phyloP scores from a whole-genome alignment of 2,113 vertebrate genomes.

The Rhagologus leucostigma region DNA sequence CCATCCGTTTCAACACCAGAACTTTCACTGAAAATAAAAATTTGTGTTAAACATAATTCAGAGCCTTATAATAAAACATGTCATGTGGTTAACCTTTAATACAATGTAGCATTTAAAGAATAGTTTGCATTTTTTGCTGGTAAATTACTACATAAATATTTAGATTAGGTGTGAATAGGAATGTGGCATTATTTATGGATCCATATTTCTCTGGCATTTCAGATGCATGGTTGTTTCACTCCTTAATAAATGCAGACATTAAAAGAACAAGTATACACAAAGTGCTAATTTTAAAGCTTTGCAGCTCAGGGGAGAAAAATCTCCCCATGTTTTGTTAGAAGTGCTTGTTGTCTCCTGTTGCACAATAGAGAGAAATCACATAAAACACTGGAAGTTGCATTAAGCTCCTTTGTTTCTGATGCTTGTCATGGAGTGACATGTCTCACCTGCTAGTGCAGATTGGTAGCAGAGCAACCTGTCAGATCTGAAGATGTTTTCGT shows the following conservation, averaged over 20 bases:
- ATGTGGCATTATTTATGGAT: conserved; percentile 60
- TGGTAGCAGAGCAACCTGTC: conserved; percentile 37
- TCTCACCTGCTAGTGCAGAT: conserved; percentile 24
- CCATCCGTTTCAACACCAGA: not conserved
- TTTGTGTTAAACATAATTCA: conserved; percentile 23
- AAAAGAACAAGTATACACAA: conserved; percentile 10
- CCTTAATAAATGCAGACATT: conserved; percentile 52
- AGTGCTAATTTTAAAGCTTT: conserved; percentile 54
- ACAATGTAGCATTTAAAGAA: conserved; percentile 56
- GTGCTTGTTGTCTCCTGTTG: not conserved
- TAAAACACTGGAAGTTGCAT: not conserved
- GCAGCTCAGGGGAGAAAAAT: conserved; percentile 17
- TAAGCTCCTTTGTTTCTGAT: conserved; percentile 28
- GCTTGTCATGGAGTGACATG: conserved; percentile 1
- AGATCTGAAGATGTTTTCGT: conserved; percentile 34
- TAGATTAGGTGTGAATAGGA: conserved; percentile 55
- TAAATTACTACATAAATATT: conserved; percentile 68
- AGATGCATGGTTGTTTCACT: conserved; percentile 50
- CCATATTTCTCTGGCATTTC: conserved; percentile 58
- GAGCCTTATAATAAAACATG: conserved; percentile 30
- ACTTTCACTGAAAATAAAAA: not conserved
- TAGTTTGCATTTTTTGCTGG: conserved; percentile 59
- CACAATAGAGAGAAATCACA: not conserved
- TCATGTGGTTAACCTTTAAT: conserved; percentile 60
- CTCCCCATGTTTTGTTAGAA: not conserved